Base-by-base conservation (phyloP, 2,113 vertebrate genomes). In the Melanerpes aurifrons region DNA sequence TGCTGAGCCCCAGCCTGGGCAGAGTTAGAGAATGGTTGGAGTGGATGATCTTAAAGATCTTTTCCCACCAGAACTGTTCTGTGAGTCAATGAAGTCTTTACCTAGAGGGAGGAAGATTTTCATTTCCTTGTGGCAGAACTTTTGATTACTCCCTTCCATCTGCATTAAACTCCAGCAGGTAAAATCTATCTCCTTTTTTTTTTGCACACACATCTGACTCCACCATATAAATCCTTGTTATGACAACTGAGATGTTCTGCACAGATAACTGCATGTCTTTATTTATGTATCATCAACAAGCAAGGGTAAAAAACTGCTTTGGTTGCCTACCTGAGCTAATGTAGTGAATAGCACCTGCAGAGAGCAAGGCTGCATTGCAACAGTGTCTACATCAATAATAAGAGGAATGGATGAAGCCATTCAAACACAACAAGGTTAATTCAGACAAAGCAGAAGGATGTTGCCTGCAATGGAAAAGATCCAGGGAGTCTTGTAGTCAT, bases 391-490 rank as follows among this genome's bases (percentile, higher is more conserved):
- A 82, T 56, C 66, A 79, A 68, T 82, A 18, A 71, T n/a, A n/a
- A n/a, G 22, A 76, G 25, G 35, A 70, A 7, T 35, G 14, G 24
- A 80, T 70, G 5, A 71, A 81, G 63, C 35, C 26, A 22, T 62
- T 6, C 58, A 86, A 90, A 12, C 9, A 70, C 6, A 87, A 67
- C 68, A 26, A 67, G 18, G 40, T 76, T 93, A 74, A 80, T 77
- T 77, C 53, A 64, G 72, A 86, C 45, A 87, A 76, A 92, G 70
- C 56, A 83, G 35, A 16, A 86, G 20, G 47, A 59, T 77, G 88
- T 94, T 67, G 7, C 53, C 86, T 74, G 21, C 20, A 31, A 68
- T 29, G 47, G 35, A 87, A 75, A 59, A 91, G 21, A 72, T 47
- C 58, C 2, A 26, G 48, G 85, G 83, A 50, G 43, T 20, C 17